Percentiles rank a stretch among this genome's conserved stretches.
phyloP scores from a whole-genome alignment of 37 sponge, comb jelly and placozoan genomes.

The Lycopodina hypogea region DNA sequence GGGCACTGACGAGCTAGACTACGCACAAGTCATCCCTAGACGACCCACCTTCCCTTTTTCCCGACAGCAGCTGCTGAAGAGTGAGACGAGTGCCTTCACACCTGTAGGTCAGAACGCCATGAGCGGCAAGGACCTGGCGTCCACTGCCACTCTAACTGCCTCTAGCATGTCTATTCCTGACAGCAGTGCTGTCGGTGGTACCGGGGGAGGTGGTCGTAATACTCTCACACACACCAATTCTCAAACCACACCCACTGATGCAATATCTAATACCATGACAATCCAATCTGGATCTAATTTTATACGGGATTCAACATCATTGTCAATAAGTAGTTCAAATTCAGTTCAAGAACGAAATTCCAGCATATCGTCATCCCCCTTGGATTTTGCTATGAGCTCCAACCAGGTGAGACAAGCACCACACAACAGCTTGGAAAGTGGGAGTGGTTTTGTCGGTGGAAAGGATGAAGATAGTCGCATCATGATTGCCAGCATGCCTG shows the following conservation, averaged over 20 bases:
- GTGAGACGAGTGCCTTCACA: slow-evolving; percentile 22
- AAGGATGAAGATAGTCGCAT: too few species aligned
- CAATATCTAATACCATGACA: too few species aligned
- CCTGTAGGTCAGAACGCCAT: slow-evolving; percentile 11
- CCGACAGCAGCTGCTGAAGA: slow-evolving; percentile 13
- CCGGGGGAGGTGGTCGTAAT: background rate
- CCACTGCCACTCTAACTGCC: slow-evolving; percentile 18
- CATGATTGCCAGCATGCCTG: too few species aligned
- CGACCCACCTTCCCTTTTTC: slow-evolving; percentile 38
- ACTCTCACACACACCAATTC: background rate
- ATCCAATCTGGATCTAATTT: too few species aligned
- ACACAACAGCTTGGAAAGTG: too few species aligned
- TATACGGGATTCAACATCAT: too few species aligned
- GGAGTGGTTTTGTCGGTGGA: too few species aligned
- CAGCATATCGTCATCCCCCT: too few species aligned
- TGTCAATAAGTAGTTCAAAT: too few species aligned
- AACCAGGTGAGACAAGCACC: too few species aligned
- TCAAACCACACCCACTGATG: slow-evolving; percentile 5
- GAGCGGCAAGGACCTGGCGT: slow-evolving; percentile 14
- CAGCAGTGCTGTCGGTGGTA: background rate
- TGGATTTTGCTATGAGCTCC: too few species aligned
- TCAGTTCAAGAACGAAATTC: too few species aligned
- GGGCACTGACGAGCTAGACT: background rate
- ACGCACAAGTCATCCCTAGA: slow-evolving; percentile 21
- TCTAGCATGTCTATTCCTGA: slow-evolving; percentile 22